Evolutionary conservation across 1,140 invertebrate species (phyloP), one percentile per base, ranked within the genome.

Genomic region (Drosophila sproati): DNA sequence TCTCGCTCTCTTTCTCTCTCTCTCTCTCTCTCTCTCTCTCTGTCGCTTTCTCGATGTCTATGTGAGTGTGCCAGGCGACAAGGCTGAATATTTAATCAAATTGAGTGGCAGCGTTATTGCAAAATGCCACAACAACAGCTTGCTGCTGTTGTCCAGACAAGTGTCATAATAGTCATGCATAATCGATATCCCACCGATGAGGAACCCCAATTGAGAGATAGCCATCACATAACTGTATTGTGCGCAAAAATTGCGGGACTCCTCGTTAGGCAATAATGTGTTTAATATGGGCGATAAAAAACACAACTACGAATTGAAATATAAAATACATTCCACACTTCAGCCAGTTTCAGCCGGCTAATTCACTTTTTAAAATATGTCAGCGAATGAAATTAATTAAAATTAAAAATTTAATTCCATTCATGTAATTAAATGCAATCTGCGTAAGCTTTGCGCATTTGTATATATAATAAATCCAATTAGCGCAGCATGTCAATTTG

Each of bases 61-160:
- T 45, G 39, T 31, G 28, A 35, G 51, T 35, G 48, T 41, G 57
- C 31, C 29, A 6, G 10, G 4, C 8, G 3, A 5, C 10, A 7
- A 56, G 12, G 37, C 41, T 34, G 39, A 32, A 66, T 62, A 73
- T 73, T 73, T 68, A 82, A 82, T 82, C 56, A 70, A 82, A 66
- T 69, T 82, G 55, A 82, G 79, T 82, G 70, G 48, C 47, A 41
- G 35, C 55, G 39, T 51, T 52, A 54, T 60, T 45, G 61, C 39
- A 57, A 72, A 55, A 8, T 43, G 70, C 45, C 47, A 45, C 66
- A 28, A 51, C 20, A 20, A 10, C 55, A 50, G 20, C 20, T 20
- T 20, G 20, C 20, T 1, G 20, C 20, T 20, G 20, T 20, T 1
- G 20, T 20, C 20, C 20, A 20, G 20, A 20, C 20, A 20, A 20